Evolutionary conservation across 2,888 invertebrate genomes (phyloP), one percentile per base, ranked within the genome.

Genomic region (Copidosoma aretas): DNA sequence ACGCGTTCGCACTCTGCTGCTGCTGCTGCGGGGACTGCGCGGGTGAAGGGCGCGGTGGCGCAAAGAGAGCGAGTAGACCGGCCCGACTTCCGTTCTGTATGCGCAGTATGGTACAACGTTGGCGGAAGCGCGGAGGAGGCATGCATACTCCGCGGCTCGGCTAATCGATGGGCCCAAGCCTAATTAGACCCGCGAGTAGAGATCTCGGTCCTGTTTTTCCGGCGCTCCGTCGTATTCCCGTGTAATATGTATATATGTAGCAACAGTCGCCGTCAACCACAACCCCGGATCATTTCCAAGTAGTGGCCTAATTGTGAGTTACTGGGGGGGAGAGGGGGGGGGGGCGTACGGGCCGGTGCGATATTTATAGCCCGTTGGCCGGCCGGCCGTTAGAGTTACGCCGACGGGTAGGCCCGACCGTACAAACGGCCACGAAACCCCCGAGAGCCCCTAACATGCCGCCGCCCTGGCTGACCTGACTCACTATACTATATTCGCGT

Each of bases 181-280:
- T 71, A 71, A 71, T 69, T 71, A 71, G 69, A 64, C 68, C 67
- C 32, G 32, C 32, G 46, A 64, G 68, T 71, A 71, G 69, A 71
- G 69, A 71, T 71, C 71, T 71, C 68, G 68, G 56, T 65, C 63
- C n/a, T 64, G 53, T 59, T 32, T 32, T 32, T 32, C 32, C 8
- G 3, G 4, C 32, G 8, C 32, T 32, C 3, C 32, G 32, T 3
- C 8, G 32, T 8, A 32, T 32, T 8, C 32, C 32, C 32, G n/a
- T n/a, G n/a, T n/a, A n/a, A n/a, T n/a, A n/a, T n/a, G n/a, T n/a
- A n/a, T n/a, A n/a, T n/a, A n/a, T n/a, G n/a, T n/a, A n/a, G n/a
- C n/a, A n/a, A n/a, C 32, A 3, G 8, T 8, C 32, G 4, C 32
- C 32, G 32, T 32, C 8, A 32, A 5, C 32, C 32, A 8, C 32